Evolutionary conservation across 2,888 invertebrate species (phyloP), one percentile per base, ranked within the genome.

Genomic region (Cynaeus angustus): DNA sequence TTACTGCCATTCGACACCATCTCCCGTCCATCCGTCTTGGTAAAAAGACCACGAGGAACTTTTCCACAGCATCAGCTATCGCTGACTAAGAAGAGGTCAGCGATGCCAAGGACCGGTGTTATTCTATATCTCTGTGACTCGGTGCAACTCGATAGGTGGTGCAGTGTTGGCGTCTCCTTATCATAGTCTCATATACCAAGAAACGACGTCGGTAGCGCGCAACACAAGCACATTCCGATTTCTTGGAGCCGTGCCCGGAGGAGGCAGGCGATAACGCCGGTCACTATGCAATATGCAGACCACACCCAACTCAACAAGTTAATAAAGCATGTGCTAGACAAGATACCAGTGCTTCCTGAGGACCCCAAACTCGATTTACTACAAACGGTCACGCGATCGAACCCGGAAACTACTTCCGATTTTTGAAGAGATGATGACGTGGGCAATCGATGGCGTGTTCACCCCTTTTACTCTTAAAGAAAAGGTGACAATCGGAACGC

Each of bases 291-390:
- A 68, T 56, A 68, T 65, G 68, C 64, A 53, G 62, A 64, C 68
- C 68, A 64, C 68, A 68, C 68, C 68, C 68, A 68, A 68, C 64
- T 68, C 68, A 68, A 68, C 68, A 68, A 68, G 68, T 68, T 68
- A 68, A 68, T 68, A 68, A 68, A 65, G 53, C 65, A 65, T 62
- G 61, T 68, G 56, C 45, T 14, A 50, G 56, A 58, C 66, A 66
- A 58, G 58, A 66, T 56, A 66, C 53, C 38, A 61, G 38, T 52
- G 61, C 68, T 68, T 68, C 68, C 68, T 68, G 43, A 61, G 48
- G 61, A 43, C 59, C 59, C 45, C 55, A 12, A 45, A 12, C 13
- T 14, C 48, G 48, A 61, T 61, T 48, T 61, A 61, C 48, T 37
- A 26, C 26, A 48, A 16, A 10, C 61, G n/a, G 26, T 61, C 61